Conservation (phyloP, 2,797 vertebrate species). For the Hoplostethus atlanticus region DNA sequence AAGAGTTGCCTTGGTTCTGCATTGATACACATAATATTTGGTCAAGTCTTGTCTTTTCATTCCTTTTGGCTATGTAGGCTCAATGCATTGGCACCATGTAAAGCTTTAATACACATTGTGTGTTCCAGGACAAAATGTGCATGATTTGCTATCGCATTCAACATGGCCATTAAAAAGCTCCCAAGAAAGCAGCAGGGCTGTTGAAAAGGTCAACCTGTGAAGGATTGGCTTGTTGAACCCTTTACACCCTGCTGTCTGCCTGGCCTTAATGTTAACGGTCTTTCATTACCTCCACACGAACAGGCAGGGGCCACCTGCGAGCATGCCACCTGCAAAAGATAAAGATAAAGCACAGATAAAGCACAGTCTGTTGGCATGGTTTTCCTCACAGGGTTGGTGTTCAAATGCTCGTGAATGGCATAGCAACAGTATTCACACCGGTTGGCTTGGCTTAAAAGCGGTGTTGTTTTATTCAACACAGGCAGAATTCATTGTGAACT, state of each 20-base stretch:
- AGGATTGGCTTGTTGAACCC: neutral
- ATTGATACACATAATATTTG: too few relatives aligned
- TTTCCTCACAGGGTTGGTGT: constrained; percentile 32
- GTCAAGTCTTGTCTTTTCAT: neutral
- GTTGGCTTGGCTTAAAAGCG: neutral
- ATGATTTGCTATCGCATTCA: constrained; percentile 7
- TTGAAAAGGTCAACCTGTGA: constrained; percentile 8
- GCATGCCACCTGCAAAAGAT: constrained; percentile 16
- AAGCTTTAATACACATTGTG: neutral
- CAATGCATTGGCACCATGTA: too few relatives aligned
- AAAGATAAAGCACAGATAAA: neutral
- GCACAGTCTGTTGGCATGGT: constrained; percentile 1
- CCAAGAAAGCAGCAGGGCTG: constrained; percentile 13
- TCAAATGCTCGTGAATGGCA: neutral
- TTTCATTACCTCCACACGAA: constrained; percentile 12
- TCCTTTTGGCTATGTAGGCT: too few relatives aligned
- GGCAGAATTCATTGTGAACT: constrained; percentile 19
- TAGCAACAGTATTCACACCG: neutral
- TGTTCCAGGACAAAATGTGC: neutral
- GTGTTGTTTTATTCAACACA: constrained; percentile 9
- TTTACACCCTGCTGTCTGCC: neutral
- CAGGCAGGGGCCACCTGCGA: constrained; percentile 11
- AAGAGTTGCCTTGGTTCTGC: too few relatives aligned
- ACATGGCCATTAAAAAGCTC: neutral
- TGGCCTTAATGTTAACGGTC: neutral